Conservation (phyloP, 30 jellyfish, hydroid and myxozoan genomes). For the Phacellophora camtschatica region DNA sequence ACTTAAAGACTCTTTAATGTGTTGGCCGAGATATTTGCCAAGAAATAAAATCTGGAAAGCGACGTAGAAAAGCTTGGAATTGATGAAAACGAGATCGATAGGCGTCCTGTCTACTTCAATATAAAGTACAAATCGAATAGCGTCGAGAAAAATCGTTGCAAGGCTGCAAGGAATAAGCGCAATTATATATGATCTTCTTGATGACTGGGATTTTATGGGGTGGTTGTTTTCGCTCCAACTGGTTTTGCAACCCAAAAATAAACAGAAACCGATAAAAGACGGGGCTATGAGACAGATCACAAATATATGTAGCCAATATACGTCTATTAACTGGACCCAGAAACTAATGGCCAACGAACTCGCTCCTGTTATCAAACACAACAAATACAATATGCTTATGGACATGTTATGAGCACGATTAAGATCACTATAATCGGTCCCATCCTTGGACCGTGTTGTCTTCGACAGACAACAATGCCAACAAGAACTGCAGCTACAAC, state of each 20-base stretch:
- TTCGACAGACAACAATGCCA: conserved; percentile 62
- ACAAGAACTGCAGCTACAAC: conserved; percentile 24
- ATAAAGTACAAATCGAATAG: conserved; percentile 32
- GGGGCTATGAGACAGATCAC: conserved; percentile 33
- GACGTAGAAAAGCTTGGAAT: conserved; percentile 36
- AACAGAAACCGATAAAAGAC: conserved; percentile 28
- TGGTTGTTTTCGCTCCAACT: conserved; percentile 29
- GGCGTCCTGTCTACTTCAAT: conserved; percentile 21
- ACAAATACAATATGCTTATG: conserved; percentile 25
- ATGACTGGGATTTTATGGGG: neutral
- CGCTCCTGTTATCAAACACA: conserved; percentile 58
- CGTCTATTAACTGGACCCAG: conserved; percentile 46
- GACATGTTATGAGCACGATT: conserved; percentile 57
- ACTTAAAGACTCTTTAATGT: conserved; percentile 23
- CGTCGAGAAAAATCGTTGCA: conserved; percentile 46
- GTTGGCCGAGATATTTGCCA: conserved; percentile 27
- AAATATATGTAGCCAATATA: conserved; percentile 30
- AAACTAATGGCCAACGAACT: conserved; percentile 49
- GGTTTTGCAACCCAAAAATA: conserved; percentile 32
- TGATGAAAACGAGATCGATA: conserved; percentile 25
- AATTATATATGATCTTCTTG: conserved; percentile 38
- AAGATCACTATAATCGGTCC: neutral
- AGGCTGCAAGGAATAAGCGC: conserved; percentile 53
- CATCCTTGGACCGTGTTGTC: neutral
- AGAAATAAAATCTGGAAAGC: conserved; percentile 55